Base-by-base conservation (phyloP, 1,140 invertebrate species). In the Panagrolaimus sp. region DNA sequence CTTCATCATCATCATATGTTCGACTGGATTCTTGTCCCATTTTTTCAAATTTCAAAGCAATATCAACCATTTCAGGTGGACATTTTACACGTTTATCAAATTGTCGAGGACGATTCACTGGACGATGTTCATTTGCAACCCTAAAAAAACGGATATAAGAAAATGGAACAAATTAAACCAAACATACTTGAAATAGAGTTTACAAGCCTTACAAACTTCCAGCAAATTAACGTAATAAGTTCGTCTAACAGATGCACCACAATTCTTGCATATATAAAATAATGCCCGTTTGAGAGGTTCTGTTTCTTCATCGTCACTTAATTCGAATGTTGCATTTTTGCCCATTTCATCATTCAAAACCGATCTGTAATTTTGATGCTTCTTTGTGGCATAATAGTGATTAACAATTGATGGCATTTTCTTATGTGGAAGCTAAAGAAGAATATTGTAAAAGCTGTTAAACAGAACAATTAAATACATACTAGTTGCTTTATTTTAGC, bases 161-260 rank as follows among this genome's bases (percentile, higher is more conserved):
- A 1, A 1, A n/a, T n/a, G 21, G 0, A 24, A 28, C 21, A 55
- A 21, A n/a, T n/a, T n/a, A n/a, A 48, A 48, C 21, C n/a, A 15
- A 12, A 58, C 52, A 26, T 14, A 58, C 52, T 58, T 58, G 52
- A 58, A 58, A 58, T 58, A 58, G 10, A 58, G 52, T 28, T 58
- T 58, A 58, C 52, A 58, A 4, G 52, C 52, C n/a, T 17, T 58
- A 58, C 52, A 58, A 58, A 58, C 52, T 21, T 58, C 52, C 52
- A 58, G 8, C 15, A 58, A 21, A 58, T 58, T 58, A 8, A 58
- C 52, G 17, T 58, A 28, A 58, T 58, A 58, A n/a, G 52, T 58
- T 58, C 28, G 10, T 26, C 52, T 21, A 10, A 58, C 52, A 58
- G 14, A n/a, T 1, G 52, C 52, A 12, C 52, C 52, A 58, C 52